Base-by-base conservation (phyloP, 2,113 vertebrate species). In the Tringa solitaria region DNA sequence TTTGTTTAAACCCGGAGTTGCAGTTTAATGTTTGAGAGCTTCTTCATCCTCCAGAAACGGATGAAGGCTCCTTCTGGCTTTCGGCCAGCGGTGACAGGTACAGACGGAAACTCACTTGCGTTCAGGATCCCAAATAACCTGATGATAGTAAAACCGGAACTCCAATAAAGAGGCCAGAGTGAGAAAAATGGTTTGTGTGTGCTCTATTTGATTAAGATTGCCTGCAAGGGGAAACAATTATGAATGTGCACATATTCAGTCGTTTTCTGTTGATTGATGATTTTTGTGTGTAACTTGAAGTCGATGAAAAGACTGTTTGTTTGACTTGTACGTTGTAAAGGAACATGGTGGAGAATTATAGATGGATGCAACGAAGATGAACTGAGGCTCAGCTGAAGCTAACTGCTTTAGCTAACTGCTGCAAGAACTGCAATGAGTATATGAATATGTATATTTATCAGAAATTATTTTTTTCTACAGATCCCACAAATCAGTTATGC, bases 401-500 rank as follows among this genome's bases (percentile, higher is more conserved):
- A 63, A 21, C 41, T 32, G 90, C 79, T 69, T 56, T 35, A 91
- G 89, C 86, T 41, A 79, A 82, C 48, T 97, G 68, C 93, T 87
- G 80, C 89, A 37, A 82, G 64, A 75, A 84, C 46, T 95, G 73
- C 88, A 67, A n/a, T 37, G 67, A 90, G 48, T 96, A 8, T 89
- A 65, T 97, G 93, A 95, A 89, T 75, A 57, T 95, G 91, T 96
- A 65, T 96, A 96, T 91, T 97, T 67, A 96, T 92, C 91, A 90
- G 93, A 94, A 96, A 95, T 86, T 97, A 56, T 96, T 96, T 98
- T 54, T 93, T 96, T 85, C 96, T 97, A 57, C 97, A 99, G 99
- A 99, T 99, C 96, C 99, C 99, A 10, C 99, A 99, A 98, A 99
- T 99, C 96, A 99, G 99, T 98, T 99, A 99, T 35, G 99, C 99